Evolutionary conservation across 2,888 invertebrate species (phyloP).

Genomic region (Stenchaetothrips biformis): DNA sequence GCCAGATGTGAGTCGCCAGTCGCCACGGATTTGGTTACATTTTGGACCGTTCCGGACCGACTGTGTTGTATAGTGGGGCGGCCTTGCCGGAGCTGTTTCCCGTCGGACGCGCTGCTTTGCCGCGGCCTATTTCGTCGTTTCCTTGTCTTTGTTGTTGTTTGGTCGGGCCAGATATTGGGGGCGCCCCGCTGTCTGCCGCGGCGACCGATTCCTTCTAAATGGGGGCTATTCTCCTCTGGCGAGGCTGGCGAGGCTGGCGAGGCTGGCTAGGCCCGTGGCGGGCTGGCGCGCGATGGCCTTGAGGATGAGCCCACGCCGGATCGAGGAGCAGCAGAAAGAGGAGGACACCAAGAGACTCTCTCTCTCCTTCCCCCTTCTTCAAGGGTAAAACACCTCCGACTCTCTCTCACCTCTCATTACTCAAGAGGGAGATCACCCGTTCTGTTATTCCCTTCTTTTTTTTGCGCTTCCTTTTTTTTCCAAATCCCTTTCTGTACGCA

Average conservation of each 20-base stretch:
- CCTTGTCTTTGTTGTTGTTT: background rate
- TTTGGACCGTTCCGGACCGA: background rate
- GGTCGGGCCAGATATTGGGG: background rate
- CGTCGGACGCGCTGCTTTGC: no score
- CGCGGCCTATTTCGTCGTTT: no score
- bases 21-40: slow-evolving; percentile 14
- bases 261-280: no score
- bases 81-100: no score
- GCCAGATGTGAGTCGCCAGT: slow-evolving; percentile 14
- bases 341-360: background rate
- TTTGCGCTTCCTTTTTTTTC: background rate
- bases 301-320: no score
- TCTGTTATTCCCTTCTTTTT: no score
- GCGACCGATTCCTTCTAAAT: background rate
- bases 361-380: no score
- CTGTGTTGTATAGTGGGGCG: background rate
- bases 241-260: background rate
- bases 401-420: slow-evolving; percentile 5
- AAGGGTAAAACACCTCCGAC: background rate
- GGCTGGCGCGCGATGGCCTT: no score
- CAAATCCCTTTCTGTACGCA: background rate
- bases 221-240: background rate
- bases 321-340: no score
- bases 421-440: background rate
- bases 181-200: background rate